These are phyloP conservation scores for Drosophila putrida DNA, from an alignment of 2,888 invertebrate genomes.

Conservation along the genomic window DNA sequence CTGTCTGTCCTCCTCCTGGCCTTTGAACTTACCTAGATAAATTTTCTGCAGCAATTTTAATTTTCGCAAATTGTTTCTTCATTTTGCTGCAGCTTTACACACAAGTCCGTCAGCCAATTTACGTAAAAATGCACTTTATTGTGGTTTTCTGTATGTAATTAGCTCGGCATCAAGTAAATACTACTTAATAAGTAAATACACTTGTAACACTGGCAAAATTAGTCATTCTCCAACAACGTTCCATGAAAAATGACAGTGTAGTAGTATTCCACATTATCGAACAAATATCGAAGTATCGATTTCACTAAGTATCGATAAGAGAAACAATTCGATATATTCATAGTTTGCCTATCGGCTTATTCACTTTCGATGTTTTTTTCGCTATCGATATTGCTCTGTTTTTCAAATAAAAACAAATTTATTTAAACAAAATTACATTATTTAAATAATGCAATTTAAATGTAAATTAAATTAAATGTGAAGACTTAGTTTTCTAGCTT, in stretches of 20 bases:
- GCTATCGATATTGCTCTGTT: too few relatives aligned
- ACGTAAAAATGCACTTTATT: slow-evolving; percentile 54
- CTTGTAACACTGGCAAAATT: slow-evolving; percentile 71
- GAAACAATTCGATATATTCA: not conserved
- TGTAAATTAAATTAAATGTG: too few relatives aligned
- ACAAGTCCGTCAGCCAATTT: slow-evolving; percentile 39
- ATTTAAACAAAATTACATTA: too few relatives aligned
- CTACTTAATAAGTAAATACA: slow-evolving; percentile 60
- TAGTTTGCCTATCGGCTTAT: not conserved
- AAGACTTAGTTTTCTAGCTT: too few relatives aligned
- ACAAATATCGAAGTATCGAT: slow-evolving; percentile 36
- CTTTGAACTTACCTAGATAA: slow-evolving; percentile 84
- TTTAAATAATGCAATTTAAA: too few relatives aligned
- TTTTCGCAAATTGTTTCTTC: slow-evolving; percentile 86
- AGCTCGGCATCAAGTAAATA: slow-evolving; percentile 66
- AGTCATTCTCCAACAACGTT: slow-evolving; percentile 74
- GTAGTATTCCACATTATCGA: slow-evolving; percentile 39
- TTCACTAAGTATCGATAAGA: slow-evolving; percentile 18
- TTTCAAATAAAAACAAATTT: too few relatives aligned
- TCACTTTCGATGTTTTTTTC: not conserved
- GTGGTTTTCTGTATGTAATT: slow-evolving; percentile 59
- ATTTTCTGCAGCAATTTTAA: slow-evolving; percentile 85
- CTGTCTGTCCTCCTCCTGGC: slow-evolving; percentile 43
- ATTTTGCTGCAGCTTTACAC: slow-evolving; percentile 72
- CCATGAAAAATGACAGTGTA: slow-evolving; percentile 63